These are phyloP conservation scores for Chaetophractus vellerosus DNA, from an alignment of 2,797 vertebrate species.

Conservation along the genomic window DNA sequence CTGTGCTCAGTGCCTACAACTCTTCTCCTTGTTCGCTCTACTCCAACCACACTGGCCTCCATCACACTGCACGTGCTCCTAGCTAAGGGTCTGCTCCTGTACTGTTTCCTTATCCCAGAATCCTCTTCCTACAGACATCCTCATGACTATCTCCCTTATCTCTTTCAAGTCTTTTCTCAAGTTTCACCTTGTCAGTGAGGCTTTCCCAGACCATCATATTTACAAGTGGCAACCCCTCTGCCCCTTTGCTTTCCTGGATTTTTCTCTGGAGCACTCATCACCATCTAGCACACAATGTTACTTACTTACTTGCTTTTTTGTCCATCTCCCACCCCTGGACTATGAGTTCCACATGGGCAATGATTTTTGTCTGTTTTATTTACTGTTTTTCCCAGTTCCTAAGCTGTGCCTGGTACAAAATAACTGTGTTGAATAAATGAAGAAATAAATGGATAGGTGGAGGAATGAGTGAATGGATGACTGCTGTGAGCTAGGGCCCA, in stretches of 20 bases:
- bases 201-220: neutral
- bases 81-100: slow-evolving; percentile 6
- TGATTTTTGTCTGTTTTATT: slow-evolving; percentile 39
- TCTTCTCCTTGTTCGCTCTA: slow-evolving; percentile 6
- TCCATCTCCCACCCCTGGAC: neutral
- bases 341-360: neutral
- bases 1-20: neutral
- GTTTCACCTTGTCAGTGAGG: neutral
- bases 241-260: neutral
- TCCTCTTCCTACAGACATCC: neutral
- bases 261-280: neutral
- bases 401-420: neutral
- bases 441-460: neutral
- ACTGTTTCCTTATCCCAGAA: neutral
- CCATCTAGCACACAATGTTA: neutral
- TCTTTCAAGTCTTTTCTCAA: slow-evolving; percentile 46
- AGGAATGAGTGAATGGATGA: slow-evolving; percentile 10
- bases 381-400: slow-evolving; percentile 4
- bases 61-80: neutral
- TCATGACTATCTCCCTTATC: neutral
- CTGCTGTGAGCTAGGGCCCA: neutral
- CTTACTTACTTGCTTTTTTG: neutral
- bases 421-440: slow-evolving; percentile 35
- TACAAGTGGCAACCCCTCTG: slow-evolving; percentile 44
- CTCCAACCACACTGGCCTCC: neutral